These are phyloP conservation scores for Gallinago jamesoni DNA, from an alignment of 2,113 vertebrate genomes.

Conservation along the genomic window DNA sequence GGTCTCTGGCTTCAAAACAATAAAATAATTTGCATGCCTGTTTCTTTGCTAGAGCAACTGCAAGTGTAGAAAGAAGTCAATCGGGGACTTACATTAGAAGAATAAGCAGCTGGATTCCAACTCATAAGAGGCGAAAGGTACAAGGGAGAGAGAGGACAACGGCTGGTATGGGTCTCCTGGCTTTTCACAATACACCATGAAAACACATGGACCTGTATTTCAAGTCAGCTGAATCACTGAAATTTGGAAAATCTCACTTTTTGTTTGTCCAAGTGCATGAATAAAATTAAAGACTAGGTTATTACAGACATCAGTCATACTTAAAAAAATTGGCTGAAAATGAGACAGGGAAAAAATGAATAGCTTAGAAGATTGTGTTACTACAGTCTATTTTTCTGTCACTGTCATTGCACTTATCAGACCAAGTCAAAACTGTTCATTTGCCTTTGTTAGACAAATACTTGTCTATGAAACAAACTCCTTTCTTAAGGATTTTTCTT, in stretches of 20 bases:
- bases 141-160: not conserved
- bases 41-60: not conserved
- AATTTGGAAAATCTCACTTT: not conserved
- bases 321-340: not conserved
- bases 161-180: not conserved
- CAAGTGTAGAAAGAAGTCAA: not conserved
- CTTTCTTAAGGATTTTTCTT: not conserved
- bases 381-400: not conserved
- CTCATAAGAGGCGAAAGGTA: not conserved
- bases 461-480: not conserved
- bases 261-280: not conserved
- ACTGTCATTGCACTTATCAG: not conserved
- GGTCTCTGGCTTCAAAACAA: not conserved
- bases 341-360: constrained; percentile 10
- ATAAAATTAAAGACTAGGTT: constrained; percentile 25
- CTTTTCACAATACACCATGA: not conserved
- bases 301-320: not conserved
- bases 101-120: not conserved
- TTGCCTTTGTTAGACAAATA: not conserved
- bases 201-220: not conserved
- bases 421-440: not conserved
- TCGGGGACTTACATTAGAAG: not conserved
- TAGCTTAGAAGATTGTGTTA: not conserved
- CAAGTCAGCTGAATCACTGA: not conserved
- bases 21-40: not conserved